Evolutionary conservation across 1,140 invertebrate genomes (phyloP).

Genomic region (Oreohelix idahoensis): DNA sequence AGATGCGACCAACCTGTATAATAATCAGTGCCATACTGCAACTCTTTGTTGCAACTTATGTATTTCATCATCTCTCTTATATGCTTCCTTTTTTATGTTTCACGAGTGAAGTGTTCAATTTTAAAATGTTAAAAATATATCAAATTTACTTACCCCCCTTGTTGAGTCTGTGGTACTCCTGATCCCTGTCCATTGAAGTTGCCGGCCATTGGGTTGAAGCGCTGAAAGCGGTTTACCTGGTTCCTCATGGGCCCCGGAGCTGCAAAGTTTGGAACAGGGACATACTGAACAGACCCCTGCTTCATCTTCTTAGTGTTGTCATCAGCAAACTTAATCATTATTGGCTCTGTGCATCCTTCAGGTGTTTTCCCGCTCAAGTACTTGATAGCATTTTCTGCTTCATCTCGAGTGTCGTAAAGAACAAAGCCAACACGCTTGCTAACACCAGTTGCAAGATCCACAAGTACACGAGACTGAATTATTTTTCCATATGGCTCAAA

Average conservation of each 20-base stretch:
- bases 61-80: no score
- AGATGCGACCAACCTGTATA: no score
- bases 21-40: no score
- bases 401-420: slow-evolving; percentile 75
- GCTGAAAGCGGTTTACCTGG: slow-evolving; percentile 51
- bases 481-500: slow-evolving; percentile 91
- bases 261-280: slow-evolving; percentile 44
- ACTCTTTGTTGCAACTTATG: no score
- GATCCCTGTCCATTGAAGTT: slow-evolving; percentile 37
- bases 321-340: slow-evolving; percentile 91
- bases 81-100: no score
- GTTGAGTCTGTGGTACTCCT: slow-evolving; percentile 34
- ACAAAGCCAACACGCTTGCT: slow-evolving; percentile 92
- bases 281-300: slow-evolving; percentile 48
- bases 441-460: slow-evolving; percentile 88
- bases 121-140: neutral
- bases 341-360: slow-evolving; percentile 85
- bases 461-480: slow-evolving; percentile 90
- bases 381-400: slow-evolving; percentile 90
- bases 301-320: slow-evolving; percentile 86
- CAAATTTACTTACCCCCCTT: slow-evolving; percentile 41
- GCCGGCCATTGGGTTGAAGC: slow-evolving; percentile 64
- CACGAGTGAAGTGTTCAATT: no score
- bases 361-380: slow-evolving; percentile 88
- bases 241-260: slow-evolving; percentile 60